Evolutionary conservation across 2,797 vertebrate species (phyloP), one percentile per base, ranked within the genome.

Genomic region (Sebastes flavidus): DNA sequence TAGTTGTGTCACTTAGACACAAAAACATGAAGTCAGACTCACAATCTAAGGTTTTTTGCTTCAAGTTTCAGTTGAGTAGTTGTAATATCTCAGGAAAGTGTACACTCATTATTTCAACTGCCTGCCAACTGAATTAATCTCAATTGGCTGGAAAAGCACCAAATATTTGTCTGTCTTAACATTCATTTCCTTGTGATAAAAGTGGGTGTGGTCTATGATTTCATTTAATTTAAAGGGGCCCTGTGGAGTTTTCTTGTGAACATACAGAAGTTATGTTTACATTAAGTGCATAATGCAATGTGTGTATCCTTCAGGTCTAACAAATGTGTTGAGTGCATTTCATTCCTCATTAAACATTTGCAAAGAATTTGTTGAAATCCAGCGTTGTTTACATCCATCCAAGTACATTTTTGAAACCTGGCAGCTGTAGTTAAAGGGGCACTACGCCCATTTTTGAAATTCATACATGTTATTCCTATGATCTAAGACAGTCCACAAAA

Each of bases 41-140:
- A 56, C 22, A 61, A 3, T 54, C 3, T 55, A 14, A 49, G 11
- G 2, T 20, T 18, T 32, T 46, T 34, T 74, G 22, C 49, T 34
- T 66, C 61, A 49, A n/a, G 49, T 42, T 84, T 81, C 18, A 42
- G 34, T 65, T 70, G 10, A 75, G 22, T 16, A 56, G 24, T 7
- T 27, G 27, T 54, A 30, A 65, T 34, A 29, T 54, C 65, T 82
- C 66, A 77, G 68, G 68, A 65, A 73, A 58, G n/a, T 32, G 54
- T 32, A 18, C n/a, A 30, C 2, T 24, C 9, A 34, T 46, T 14
- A 22, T 74, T 38, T 63, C 7, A 76, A 5, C 24, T 13, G 67
- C 34, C 27, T 56, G n/a, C 7, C 6, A 18, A 18, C 14, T 9
- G 42, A 55, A 67, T 55, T 12, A 7, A 63, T 8, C 18, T 52